Conservation (phyloP, 2,888 invertebrate genomes). For the Amphipoea lucens region DNA sequence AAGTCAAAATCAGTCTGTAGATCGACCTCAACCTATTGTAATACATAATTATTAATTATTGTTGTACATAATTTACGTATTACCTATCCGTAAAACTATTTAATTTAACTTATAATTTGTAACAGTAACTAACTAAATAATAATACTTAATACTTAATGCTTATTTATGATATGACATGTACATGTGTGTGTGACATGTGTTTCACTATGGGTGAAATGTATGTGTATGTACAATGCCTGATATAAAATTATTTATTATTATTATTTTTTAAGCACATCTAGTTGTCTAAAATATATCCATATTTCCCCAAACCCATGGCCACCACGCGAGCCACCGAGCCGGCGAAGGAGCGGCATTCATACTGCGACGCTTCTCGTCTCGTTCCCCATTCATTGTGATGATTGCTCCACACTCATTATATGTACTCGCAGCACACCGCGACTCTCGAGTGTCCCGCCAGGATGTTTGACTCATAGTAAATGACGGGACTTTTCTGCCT, state of each 20-base stretch:
- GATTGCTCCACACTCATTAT: slow-evolving; percentile 87
- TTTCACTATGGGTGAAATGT: too few relatives aligned
- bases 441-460: slow-evolving; percentile 61
- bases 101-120: too few relatives aligned
- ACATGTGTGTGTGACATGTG: too few relatives aligned
- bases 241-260: too few relatives aligned
- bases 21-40: neutral
- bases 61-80: too few relatives aligned
- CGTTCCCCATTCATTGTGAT: slow-evolving; percentile 87
- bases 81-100: too few relatives aligned
- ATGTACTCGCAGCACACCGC: slow-evolving; percentile 62
- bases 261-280: neutral
- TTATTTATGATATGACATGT: too few relatives aligned
- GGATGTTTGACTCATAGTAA: slow-evolving; percentile 60
- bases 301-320: slow-evolving; percentile 28
- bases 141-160: too few relatives aligned
- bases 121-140: too few relatives aligned
- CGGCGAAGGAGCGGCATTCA: slow-evolving; percentile 79
- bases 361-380: slow-evolving; percentile 74
- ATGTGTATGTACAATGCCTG: too few relatives aligned
- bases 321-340: slow-evolving; percentile 52
- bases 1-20: neutral
- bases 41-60: too few relatives aligned
- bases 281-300: neutral
- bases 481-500: slow-evolving; percentile 43